Evolutionary conservation across 1,140 invertebrate species (phyloP).

Genomic region (Pogonognathellus flavescens): DNA sequence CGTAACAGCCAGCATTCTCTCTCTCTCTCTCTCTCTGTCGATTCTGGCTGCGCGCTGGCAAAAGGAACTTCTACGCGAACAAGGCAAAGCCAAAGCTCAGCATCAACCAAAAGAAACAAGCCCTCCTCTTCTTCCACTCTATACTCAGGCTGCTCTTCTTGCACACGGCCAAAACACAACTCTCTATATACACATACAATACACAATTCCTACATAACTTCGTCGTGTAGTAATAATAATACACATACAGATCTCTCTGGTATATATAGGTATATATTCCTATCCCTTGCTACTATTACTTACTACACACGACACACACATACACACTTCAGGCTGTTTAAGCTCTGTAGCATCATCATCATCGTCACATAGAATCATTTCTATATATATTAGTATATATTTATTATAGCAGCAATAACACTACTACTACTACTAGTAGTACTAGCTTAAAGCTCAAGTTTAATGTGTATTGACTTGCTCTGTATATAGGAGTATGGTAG

Average conservation of each 20-base stretch:
- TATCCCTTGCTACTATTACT: background rate
- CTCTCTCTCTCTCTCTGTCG: background rate
- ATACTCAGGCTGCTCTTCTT: background rate
- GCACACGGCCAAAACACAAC: background rate
- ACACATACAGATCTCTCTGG: background rate
- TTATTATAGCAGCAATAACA: no score
- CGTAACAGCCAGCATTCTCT: slow-evolving; percentile 34
- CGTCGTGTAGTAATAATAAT: background rate
- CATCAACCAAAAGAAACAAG: slow-evolving; percentile 20
- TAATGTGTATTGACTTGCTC: no score
- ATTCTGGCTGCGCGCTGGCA: background rate
- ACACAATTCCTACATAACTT: background rate
- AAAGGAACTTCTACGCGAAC: slow-evolving; percentile 1
- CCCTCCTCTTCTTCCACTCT: slow-evolving; percentile 17
- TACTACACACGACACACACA: background rate
- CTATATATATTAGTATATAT: no score
- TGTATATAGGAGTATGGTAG: no score
- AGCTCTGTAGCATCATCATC: background rate
- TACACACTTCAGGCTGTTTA: background rate
- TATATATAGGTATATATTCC: background rate
- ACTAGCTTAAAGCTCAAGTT: no score
- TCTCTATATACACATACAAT: background rate
- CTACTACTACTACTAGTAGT: no score
- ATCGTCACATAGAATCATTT: background rate
- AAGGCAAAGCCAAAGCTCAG: background rate